Conservation (phyloP, 2,797 vertebrate genomes). For the Tolypeutes matacus region DNA sequence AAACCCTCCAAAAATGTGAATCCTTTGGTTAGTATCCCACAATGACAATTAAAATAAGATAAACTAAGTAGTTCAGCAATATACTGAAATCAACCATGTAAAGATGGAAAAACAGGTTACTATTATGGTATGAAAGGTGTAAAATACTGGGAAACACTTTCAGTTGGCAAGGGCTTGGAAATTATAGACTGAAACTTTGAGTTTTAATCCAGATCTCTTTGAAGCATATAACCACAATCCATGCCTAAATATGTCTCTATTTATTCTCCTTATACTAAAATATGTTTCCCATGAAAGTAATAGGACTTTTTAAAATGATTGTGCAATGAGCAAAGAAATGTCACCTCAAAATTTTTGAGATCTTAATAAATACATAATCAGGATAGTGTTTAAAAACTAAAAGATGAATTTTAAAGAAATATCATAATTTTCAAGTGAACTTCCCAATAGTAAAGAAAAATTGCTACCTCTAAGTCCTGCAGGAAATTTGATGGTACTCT, state of each 20-base stretch:
- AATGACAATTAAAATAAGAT: slow-evolving; percentile 7
- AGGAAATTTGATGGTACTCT: not conserved
- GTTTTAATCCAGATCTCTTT: not conserved
- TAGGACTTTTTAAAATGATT: too few species aligned
- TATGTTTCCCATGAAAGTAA: too few species aligned
- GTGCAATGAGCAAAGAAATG: not conserved
- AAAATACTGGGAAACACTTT: not conserved
- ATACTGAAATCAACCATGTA: not conserved
- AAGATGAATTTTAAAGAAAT: not conserved
- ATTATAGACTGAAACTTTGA: not conserved
- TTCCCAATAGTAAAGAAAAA: not conserved
- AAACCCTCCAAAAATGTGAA: not conserved
- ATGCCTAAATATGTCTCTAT: not conserved
- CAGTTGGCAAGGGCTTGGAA: too few species aligned
- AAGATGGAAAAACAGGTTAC: not conserved
- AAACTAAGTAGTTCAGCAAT: not conserved
- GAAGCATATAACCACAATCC: not conserved
- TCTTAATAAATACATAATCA: not conserved
- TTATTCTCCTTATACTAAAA: too few species aligned
- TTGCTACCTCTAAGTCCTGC: not conserved
- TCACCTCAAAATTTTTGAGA: not conserved
- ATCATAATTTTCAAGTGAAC: not conserved
- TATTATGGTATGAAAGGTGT: too few species aligned
- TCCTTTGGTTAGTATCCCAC: too few species aligned
- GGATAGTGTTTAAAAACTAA: not conserved